Percentiles rank a stretch among this genome's conserved stretches.
Evolutionary conservation across 2,113 vertebrate genomes (phyloP).

Genomic region (Stercorarius parasiticus): DNA sequence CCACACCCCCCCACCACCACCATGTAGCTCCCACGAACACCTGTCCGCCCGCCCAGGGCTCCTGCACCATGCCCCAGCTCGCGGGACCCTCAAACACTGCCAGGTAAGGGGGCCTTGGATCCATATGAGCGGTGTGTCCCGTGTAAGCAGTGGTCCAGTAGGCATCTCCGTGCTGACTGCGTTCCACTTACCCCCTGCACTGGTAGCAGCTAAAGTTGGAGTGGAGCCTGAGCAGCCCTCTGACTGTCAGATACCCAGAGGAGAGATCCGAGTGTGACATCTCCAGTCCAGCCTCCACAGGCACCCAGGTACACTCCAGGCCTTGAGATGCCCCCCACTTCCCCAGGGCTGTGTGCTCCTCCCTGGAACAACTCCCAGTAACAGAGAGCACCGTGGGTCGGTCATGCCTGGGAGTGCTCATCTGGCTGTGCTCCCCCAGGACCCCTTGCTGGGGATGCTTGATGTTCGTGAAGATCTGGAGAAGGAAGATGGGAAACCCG

Average conservation of each 20-base stretch:
- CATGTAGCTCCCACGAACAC: conserved; percentile 79
- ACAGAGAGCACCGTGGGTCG: accelerated
- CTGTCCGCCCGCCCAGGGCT: conserved; percentile 59
- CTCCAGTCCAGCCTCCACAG: conserved; percentile 91
- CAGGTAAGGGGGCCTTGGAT: conserved; percentile 76
- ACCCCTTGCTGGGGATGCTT: conserved; percentile 88
- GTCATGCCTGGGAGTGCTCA: accelerated
- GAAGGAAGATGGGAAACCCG: conserved; percentile 91
- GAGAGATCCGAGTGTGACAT: conserved; percentile 90
- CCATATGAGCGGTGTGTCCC: accelerated
- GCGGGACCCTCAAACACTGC: conserved; percentile 81
- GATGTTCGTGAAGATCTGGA: conserved; percentile 91
- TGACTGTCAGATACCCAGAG: conserved; percentile 84
- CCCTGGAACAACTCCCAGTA: accelerated
- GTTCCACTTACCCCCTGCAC: not conserved
- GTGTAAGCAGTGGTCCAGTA: accelerated
- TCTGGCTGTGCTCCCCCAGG: conserved; percentile 66
- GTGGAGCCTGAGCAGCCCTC: conserved; percentile 76
- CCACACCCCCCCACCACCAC: conserved; percentile 41
- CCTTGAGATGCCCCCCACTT: accelerated
- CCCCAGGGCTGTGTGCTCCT: not conserved
- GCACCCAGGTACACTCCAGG: conserved; percentile 85
- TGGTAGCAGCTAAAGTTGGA: conserved; percentile 86
- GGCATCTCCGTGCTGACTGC: not conserved
- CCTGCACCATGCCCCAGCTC: conserved; percentile 73